Conservation (phyloP, 2,888 invertebrate genomes). For the Arge pagana region DNA sequence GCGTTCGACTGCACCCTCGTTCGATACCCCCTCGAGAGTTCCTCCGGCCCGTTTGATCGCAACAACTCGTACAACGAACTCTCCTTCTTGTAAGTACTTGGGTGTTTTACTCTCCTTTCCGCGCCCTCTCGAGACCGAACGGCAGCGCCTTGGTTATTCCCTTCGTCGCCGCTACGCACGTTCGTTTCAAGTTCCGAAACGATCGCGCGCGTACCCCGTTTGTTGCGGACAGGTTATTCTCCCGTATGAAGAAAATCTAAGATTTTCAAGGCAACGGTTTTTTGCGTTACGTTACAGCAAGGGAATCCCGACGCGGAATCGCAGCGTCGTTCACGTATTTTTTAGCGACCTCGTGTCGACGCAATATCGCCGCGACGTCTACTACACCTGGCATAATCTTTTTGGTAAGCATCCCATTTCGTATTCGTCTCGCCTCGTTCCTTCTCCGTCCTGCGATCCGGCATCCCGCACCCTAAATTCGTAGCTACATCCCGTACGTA, state of each 20-base stretch:
- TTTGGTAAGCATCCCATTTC: slow-evolving; percentile 67
- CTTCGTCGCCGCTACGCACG: too few species aligned
- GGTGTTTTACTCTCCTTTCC: too few species aligned
- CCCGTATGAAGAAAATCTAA: too few species aligned
- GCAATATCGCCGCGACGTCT: slow-evolving; percentile 68
- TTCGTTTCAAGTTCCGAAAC: too few species aligned
- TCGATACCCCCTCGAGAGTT: slow-evolving; percentile 68
- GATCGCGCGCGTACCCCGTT: too few species aligned
- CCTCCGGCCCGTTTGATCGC: slow-evolving; percentile 62
- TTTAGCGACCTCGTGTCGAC: slow-evolving; percentile 71
- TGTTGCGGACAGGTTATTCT: too few species aligned
- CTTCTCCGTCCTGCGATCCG: neutral
- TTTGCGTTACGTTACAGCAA: slow-evolving; percentile 54
- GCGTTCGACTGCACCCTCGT: slow-evolving; percentile 68
- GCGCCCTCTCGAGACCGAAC: too few species aligned
- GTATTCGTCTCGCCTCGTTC: neutral
- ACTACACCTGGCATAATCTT: slow-evolving; percentile 72
- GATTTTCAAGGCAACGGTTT: too few species aligned
- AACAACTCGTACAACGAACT: slow-evolving; percentile 57
- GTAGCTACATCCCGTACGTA: neutral
- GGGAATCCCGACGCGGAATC: slow-evolving; percentile 59
- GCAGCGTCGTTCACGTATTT: slow-evolving; percentile 68
- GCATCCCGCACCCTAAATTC: neutral
- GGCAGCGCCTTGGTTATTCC: too few species aligned
- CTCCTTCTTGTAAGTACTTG: slow-evolving; percentile 62